phyloP scores from a whole-genome alignment of 2,797 vertebrate species.

The Pipistrellus pygmaeus region DNA sequence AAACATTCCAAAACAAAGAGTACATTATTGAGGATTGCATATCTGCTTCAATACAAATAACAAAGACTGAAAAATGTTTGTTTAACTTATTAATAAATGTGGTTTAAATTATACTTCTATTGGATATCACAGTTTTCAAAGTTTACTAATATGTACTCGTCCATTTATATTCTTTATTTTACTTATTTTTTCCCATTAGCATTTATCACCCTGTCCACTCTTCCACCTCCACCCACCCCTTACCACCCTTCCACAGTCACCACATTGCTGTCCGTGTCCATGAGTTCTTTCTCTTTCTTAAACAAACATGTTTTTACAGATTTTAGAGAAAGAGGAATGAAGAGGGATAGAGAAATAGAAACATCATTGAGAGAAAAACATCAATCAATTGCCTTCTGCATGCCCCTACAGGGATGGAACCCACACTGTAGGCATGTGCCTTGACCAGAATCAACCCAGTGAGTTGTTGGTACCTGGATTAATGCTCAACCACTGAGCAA shows the following conservation, averaged over 20 bases:
- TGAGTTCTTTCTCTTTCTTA: not conserved
- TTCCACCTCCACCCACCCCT: not conserved
- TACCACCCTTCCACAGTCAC: not conserved
- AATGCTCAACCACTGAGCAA: too few relatives aligned
- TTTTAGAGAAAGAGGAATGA: too few relatives aligned
- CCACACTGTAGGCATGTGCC: too few relatives aligned
- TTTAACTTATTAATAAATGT: not conserved
- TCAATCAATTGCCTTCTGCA: too few relatives aligned
- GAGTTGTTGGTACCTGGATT: too few relatives aligned
- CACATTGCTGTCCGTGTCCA: not conserved
- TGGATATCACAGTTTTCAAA: not conserved
- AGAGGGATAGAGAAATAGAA: too few relatives aligned
- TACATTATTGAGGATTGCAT: not conserved
- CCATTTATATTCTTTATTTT: not conserved
- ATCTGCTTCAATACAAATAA: not conserved
- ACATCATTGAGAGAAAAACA: too few relatives aligned
- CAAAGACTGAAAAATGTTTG: not conserved
- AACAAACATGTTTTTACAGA: too few relatives aligned
- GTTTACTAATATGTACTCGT: not conserved
- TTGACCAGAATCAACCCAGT: too few relatives aligned
- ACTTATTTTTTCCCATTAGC: not conserved
- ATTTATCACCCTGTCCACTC: not conserved
- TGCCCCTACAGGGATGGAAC: too few relatives aligned
- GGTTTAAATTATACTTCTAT: not conserved
- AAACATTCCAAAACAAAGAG: not conserved